Conservation (phyloP, 2,113 vertebrate species). For the Hippocampus barbouri region DNA sequence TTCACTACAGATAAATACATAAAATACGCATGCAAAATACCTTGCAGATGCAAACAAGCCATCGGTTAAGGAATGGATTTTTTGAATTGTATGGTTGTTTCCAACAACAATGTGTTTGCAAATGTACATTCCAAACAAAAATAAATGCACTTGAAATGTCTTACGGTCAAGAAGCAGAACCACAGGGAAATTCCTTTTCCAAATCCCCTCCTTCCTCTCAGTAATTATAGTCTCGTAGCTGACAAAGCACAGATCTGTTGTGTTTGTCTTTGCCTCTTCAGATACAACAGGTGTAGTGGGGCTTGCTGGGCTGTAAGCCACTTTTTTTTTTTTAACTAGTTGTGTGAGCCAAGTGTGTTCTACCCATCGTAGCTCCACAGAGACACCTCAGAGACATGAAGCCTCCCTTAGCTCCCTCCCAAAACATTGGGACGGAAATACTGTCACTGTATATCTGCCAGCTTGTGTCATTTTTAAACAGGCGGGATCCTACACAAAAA, state of each 20-base stretch:
- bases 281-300: constrained; percentile 57
- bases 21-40: constrained; percentile 4
- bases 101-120: constrained; percentile 16
- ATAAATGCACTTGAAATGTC: constrained; percentile 17
- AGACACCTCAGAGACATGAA: constrained; percentile 11
- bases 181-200: constrained; percentile 43
- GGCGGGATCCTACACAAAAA: constrained; percentile 17
- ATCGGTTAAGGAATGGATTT: constrained; percentile 7
- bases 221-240: constrained; percentile 59
- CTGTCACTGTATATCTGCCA: constrained; percentile 15
- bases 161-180: constrained; percentile 35
- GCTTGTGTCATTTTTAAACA: constrained; percentile 12
- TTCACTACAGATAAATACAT: neutral
- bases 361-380: constrained; percentile 15
- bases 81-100: constrained; percentile 23
- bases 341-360: constrained; percentile 32
- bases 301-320: constrained; percentile 41
- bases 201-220: constrained; percentile 51
- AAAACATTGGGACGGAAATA: constrained; percentile 1
- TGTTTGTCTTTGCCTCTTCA: constrained; percentile 46
- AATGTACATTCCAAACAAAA: neutral
- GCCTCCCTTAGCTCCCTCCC: neutral
- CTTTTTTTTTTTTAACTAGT: constrained; percentile 18
- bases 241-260: constrained; percentile 56
- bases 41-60: constrained; percentile 12